Conservation (phyloP, 2,113 vertebrate species). For the Pitta sordida region DNA sequence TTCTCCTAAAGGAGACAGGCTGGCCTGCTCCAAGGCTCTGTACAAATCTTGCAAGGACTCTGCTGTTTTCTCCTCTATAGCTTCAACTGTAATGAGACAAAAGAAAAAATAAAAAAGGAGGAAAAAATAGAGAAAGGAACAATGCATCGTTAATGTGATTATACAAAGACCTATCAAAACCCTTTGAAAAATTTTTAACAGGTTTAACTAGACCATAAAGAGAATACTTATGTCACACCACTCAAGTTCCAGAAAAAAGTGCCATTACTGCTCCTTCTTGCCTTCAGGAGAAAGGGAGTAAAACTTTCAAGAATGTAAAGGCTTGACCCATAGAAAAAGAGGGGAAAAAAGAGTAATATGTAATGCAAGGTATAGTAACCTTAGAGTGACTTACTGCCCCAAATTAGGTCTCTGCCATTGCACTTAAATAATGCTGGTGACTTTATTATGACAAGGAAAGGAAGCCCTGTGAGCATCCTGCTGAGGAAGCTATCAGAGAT, state of each 20-base stretch:
- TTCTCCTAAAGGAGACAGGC: slow-evolving; percentile 89
- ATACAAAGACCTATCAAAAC: not conserved
- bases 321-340: not conserved
- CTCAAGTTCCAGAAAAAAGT: not conserved
- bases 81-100: slow-evolving; percentile 72
- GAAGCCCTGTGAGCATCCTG: not conserved
- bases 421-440: not conserved
- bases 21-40: slow-evolving; percentile 90
- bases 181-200: not conserved
- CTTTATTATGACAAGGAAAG: not conserved
- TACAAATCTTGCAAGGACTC: slow-evolving; percentile 95
- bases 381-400: not conserved
- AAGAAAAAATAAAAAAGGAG: not conserved
- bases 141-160: slow-evolving; percentile 34
- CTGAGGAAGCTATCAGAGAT: not conserved
- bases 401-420: not conserved
- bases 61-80: slow-evolving; percentile 79
- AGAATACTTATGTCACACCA: not conserved
- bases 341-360: not conserved
- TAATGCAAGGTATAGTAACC: not conserved
- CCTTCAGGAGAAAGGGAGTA: not conserved
- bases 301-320: not conserved
- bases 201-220: not conserved
- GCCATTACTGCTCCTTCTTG: not conserved
- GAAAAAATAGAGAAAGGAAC: slow-evolving; percentile 43